Percentiles rank a stretch among this genome's conserved stretches.
Evolutionary conservation across 2,113 vertebrate species (phyloP).

Genomic region (Colius striatus): DNA sequence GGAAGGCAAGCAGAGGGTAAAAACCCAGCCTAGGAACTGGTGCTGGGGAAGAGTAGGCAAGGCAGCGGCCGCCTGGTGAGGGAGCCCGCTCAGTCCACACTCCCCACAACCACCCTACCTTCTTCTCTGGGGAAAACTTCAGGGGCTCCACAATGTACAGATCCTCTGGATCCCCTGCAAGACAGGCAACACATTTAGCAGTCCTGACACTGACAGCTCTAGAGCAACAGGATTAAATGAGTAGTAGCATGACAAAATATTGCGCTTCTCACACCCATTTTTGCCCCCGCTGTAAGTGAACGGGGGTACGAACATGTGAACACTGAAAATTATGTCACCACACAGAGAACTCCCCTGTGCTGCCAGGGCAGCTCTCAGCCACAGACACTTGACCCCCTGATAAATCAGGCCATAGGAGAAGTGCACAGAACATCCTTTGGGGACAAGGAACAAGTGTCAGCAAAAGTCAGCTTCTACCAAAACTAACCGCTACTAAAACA

Average conservation of each 20-base stretch:
- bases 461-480: neutral
- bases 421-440: neutral
- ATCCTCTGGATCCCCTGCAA: constrained; percentile 92
- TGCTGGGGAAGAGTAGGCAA: neutral
- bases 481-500: neutral
- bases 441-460: neutral
- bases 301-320: neutral
- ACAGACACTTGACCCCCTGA: neutral
- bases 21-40: neutral
- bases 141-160: constrained; percentile 98
- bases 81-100: neutral
- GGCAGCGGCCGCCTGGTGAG: neutral
- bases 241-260: neutral
- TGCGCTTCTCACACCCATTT: neutral
- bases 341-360: neutral
- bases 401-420: neutral
- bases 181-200: constrained; percentile 45
- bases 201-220: neutral
- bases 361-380: neutral
- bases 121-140: constrained; percentile 98
- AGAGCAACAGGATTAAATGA: neutral
- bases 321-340: neutral
- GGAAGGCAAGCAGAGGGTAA: neutral
- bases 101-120: constrained; percentile 80
- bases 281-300: neutral